phyloP scores from a whole-genome alignment of 1,140 invertebrate species.

The Agraylea sexmaculata region DNA sequence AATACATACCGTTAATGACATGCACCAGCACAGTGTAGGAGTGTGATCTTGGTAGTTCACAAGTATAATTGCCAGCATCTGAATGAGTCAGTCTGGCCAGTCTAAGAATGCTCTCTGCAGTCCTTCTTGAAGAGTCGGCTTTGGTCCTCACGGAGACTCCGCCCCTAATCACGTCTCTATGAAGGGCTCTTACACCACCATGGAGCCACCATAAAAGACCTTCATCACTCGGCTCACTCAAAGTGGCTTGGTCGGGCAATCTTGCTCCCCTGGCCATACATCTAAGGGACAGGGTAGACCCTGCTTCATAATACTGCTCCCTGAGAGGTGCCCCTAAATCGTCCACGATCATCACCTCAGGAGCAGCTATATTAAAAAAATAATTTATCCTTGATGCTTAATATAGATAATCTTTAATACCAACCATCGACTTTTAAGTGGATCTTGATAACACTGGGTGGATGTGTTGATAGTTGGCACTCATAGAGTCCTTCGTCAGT shows the following conservation, averaged over 20 bases:
- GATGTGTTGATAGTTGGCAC: slow-evolving; percentile 67
- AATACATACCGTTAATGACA: slow-evolving; percentile 54
- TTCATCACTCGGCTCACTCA: slow-evolving; percentile 50
- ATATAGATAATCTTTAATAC: slow-evolving; percentile 21
- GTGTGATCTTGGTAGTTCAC: slow-evolving; percentile 51
- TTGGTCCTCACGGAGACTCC: slow-evolving; percentile 46
- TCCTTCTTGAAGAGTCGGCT: slow-evolving; percentile 20
- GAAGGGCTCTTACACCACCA: slow-evolving; percentile 53
- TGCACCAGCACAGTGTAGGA: slow-evolving; percentile 55
- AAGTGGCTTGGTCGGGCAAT: slow-evolving; percentile 39
- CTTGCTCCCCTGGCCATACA: slow-evolving; percentile 54
- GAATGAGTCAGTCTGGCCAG: slow-evolving; percentile 60
- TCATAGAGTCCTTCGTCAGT: slow-evolving; percentile 63
- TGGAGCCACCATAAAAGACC: slow-evolving; percentile 66
- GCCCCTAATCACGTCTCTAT: slow-evolving; percentile 60
- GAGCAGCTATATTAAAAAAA: slow-evolving; percentile 39
- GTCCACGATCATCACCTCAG: slow-evolving; percentile 64
- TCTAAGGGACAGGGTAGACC: slow-evolving; percentile 60
- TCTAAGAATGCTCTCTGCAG: slow-evolving; percentile 62
- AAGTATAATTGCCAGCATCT: slow-evolving; percentile 71
- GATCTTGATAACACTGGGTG: slow-evolving; percentile 58
- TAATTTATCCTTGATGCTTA: slow-evolving; percentile 1
- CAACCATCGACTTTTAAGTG: slow-evolving; percentile 62
- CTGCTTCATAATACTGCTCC: slow-evolving; percentile 66
- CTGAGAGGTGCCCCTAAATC: slow-evolving; percentile 52